Conservation (phyloP, 2,797 vertebrate genomes). For the Merluccius polli region DNA sequence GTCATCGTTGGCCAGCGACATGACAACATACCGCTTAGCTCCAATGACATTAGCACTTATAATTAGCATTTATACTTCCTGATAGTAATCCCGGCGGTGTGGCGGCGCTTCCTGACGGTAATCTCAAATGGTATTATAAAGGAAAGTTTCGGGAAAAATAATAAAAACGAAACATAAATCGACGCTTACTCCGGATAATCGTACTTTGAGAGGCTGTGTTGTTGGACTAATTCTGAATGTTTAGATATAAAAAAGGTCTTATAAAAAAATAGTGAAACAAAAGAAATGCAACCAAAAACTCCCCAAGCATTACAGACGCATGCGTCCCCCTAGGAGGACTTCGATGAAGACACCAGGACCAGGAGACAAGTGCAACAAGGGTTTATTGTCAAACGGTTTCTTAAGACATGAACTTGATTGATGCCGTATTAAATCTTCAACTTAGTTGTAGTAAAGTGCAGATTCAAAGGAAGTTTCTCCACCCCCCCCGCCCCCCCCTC, state of each 20-base stretch:
- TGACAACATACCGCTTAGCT: too few relatives aligned
- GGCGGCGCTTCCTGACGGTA: not conserved
- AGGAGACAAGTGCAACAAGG: conserved; percentile 71
- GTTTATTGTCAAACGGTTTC: conserved; percentile 89
- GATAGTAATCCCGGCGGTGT: not conserved
- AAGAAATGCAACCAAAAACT: not conserved
- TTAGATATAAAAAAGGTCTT: not conserved
- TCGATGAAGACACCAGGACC: not conserved
- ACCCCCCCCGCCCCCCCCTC: conserved; percentile 46
- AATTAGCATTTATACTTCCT: not conserved
- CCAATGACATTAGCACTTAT: not conserved
- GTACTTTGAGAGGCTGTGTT: not conserved
- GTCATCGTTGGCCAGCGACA: too few relatives aligned
- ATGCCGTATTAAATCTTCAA: conserved; percentile 84
- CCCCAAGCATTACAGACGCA: not conserved
- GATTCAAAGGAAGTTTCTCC: conserved; percentile 86
- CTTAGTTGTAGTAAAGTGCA: conserved; percentile 92
- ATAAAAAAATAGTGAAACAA: not conserved
- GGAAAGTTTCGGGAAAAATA: not conserved
- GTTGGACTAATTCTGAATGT: not conserved
- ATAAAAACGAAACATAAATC: too few relatives aligned
- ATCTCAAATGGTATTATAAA: not conserved
- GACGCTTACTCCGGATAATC: not conserved
- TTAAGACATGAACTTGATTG: conserved; percentile 91
- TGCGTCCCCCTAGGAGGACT: not conserved